Conservation (phyloP, 2,797 vertebrate species). For the Crenuchus spilurus region DNA sequence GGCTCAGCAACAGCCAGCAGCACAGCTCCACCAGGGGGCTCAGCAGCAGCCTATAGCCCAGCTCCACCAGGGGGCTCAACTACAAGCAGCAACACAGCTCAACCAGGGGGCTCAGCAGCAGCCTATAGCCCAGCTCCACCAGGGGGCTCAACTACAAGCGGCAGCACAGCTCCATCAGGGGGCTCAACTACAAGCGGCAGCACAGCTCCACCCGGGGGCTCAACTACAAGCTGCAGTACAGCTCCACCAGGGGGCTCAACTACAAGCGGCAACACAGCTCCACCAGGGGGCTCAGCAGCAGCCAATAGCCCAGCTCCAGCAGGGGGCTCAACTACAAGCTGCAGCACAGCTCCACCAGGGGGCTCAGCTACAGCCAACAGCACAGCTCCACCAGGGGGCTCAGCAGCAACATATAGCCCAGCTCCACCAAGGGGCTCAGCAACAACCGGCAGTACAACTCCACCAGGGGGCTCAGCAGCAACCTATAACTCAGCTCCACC, state of each 20-base stretch:
- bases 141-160: no score
- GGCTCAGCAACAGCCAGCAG: constrained; percentile 60
- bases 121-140: no score
- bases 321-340: no score
- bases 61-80: constrained; percentile 17
- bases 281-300: no score
- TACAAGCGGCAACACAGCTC: no score
- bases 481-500: constrained; percentile 39
- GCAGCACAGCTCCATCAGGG: constrained; percentile 66
- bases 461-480: constrained; percentile 57
- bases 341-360: constrained; percentile 32
- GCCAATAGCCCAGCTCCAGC: no score
- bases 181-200: constrained; percentile 60
- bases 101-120: no score
- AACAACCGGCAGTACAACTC: constrained; percentile 34
- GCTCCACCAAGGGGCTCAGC: constrained; percentile 17
- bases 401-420: constrained; percentile 41
- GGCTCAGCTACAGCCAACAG: constrained; percentile 26
- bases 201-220: constrained; percentile 63
- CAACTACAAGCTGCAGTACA: constrained; percentile 14
- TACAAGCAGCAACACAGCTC: no score
- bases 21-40: constrained; percentile 63
- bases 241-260: constrained; percentile 17
- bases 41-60: constrained; percentile 15
- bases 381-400: constrained; percentile 33